These are phyloP conservation scores for Chelidonichthys spinosus DNA, from an alignment of 2,797 vertebrate species.

Conservation along the genomic window DNA sequence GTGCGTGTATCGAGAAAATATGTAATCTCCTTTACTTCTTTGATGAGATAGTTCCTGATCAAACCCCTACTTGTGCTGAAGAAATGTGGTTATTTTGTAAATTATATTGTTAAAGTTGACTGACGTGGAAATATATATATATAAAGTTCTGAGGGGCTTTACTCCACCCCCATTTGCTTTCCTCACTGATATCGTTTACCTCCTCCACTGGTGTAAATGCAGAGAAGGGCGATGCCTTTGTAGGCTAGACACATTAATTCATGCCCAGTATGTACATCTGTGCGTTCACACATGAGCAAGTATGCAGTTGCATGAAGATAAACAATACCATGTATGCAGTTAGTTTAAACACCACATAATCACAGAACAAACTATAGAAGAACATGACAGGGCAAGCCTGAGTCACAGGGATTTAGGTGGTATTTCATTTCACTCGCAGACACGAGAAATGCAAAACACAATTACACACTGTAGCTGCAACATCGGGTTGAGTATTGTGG, in stretches of 20 bases:
- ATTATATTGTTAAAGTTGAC: too few species aligned
- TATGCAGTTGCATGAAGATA: background rate
- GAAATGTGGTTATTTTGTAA: too few species aligned
- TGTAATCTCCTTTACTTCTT: too few species aligned
- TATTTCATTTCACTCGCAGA: slow-evolving; percentile 10
- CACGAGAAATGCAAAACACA: slow-evolving; percentile 16
- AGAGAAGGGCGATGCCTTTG: slow-evolving; percentile 37
- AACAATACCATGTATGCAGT: background rate
- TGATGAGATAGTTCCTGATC: too few species aligned
- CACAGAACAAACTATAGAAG: slow-evolving; percentile 37
- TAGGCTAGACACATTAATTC: slow-evolving; percentile 18
- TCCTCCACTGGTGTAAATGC: background rate
- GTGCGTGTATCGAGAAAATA: too few species aligned
- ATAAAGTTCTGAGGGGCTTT: too few species aligned
- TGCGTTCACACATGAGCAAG: slow-evolving; percentile 1
- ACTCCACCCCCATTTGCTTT: background rate
- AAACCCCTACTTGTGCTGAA: too few species aligned
- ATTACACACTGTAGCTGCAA: slow-evolving; percentile 23
- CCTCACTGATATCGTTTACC: slow-evolving; percentile 6
- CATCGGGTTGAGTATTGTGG: slow-evolving; percentile 9
- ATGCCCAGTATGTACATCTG: background rate
- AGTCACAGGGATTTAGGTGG: slow-evolving; percentile 50
- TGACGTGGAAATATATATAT: too few species aligned
- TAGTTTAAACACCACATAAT: background rate
- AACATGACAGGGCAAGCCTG: slow-evolving; percentile 70